phyloP scores from a whole-genome alignment of 2,797 vertebrate genomes.

The Sciurus vulgaris region DNA sequence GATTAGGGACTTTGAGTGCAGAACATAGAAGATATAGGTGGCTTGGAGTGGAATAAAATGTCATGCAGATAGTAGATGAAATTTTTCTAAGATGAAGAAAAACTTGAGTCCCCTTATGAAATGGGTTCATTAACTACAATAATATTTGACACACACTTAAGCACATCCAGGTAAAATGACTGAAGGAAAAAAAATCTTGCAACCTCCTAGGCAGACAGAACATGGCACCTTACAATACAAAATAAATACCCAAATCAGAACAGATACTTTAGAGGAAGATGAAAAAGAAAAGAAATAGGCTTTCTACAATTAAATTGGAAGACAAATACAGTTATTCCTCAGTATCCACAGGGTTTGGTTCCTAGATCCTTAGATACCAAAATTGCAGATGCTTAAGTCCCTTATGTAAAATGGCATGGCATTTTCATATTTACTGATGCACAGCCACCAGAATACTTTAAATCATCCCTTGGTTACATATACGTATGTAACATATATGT shows the following conservation, averaged over 20 bases:
- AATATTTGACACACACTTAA: background rate
- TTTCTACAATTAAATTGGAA: background rate
- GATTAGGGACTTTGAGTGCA: background rate
- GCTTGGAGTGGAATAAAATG: background rate
- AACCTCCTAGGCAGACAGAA: background rate
- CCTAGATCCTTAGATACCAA: background rate
- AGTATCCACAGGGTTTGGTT: background rate
- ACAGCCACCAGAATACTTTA: background rate
- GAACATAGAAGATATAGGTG: background rate
- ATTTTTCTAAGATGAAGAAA: slow-evolving; percentile 6
- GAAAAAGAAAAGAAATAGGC: background rate
- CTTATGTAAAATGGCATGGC: background rate
- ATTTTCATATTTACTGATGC: background rate
- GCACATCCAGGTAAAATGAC: background rate
- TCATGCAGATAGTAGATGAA: background rate
- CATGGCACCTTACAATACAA: background rate
- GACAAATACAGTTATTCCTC: background rate
- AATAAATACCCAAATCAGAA: slow-evolving; percentile 8
- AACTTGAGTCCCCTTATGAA: background rate
- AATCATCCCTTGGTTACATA: background rate
- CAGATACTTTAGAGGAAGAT: background rate
- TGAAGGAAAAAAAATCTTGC: background rate
- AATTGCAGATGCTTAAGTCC: too few relatives aligned
- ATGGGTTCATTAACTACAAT: background rate
- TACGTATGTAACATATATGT: too few relatives aligned